Conservation (phyloP, 1,140 invertebrate genomes). For the Tetranychus cinnabarinus region DNA sequence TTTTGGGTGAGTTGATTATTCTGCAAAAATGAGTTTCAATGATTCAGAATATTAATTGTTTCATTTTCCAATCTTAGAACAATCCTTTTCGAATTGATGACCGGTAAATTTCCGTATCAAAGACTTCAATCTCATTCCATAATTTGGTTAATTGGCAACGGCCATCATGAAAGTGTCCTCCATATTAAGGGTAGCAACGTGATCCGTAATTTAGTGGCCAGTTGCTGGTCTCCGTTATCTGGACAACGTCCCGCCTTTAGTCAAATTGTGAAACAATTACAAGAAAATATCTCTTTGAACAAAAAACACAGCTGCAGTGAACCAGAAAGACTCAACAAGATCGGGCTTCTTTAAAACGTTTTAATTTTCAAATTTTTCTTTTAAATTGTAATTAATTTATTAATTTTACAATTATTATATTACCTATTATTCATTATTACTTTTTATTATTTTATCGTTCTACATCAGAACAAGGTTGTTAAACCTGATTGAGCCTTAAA, state of each 20-base stretch:
- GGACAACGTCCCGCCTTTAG: slow-evolving; percentile 17
- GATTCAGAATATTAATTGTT: background rate
- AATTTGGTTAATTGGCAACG: slow-evolving; percentile 20
- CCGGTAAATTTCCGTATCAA: slow-evolving; percentile 18
- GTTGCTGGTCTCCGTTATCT: slow-evolving; percentile 18
- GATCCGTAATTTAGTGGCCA: slow-evolving; percentile 18
- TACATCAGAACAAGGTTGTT: too few species aligned
- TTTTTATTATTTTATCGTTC: background rate
- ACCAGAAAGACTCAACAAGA: slow-evolving; percentile 16
- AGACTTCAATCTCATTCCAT: slow-evolving; percentile 14
- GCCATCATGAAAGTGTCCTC: slow-evolving; percentile 15
- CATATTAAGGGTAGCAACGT: slow-evolving; percentile 16
- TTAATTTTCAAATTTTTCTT: background rate
- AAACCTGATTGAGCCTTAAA: too few species aligned
- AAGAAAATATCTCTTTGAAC: slow-evolving; percentile 14
- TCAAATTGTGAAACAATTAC: slow-evolving; percentile 14
- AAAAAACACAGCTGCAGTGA: slow-evolving; percentile 19
- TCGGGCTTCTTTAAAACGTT: slow-evolving; percentile 5
- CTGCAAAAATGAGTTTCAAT: background rate
- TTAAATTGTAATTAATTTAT: background rate
- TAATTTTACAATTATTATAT: background rate
- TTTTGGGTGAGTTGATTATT: slow-evolving; percentile 48
- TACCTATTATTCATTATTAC: background rate
- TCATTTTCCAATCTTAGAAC: slow-evolving; percentile 16
- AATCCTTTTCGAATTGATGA: slow-evolving; percentile 21